Evolutionary conservation across 1,140 invertebrate genomes (phyloP), one percentile per base, ranked within the genome.

Genomic region (Diploscapter pachys): DNA sequence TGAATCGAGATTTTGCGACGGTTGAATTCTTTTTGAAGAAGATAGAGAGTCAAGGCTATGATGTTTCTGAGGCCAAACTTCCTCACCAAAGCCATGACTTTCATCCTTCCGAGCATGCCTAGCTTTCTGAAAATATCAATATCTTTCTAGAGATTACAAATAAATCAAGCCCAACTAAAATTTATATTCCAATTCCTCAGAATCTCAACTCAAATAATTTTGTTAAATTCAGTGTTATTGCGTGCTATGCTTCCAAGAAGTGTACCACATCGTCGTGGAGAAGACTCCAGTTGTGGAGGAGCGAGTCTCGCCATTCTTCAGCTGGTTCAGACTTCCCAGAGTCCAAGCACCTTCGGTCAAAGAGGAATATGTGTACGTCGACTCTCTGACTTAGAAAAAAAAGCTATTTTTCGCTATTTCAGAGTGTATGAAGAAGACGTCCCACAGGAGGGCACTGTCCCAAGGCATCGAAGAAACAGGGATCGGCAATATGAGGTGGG

Each of bases 181-280:
- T 31, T 31, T 31, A 31, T 31, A 31, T 31, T 31, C 31, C 31
- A 31, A 31, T 0, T 31, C 31, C 31, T 31, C 31, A 31, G 31
- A 31, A 31, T 31, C 1, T 31, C 31, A 31, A 31, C 31, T 31
- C 31, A 31, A 31, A 31, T 31, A 31, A 31, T 31, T 31, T 31
- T 31, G 0, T 31, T 31, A 0, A 31, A 31, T 84, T 76, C 70
- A 85, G 81, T 85, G 83, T 66, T 75, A 81, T 59, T 85, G 80
- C 64, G 84, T 85, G 11, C 78, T 85, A 8, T 83, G 83, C 63
- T 85, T 85, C 78, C 83, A 85, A 85, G 84, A 85, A 78, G 78
- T 85, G 4, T 85, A 85, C 65, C 83, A 85, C 62, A 13, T 84
- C 48, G 71, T 82, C 51, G 48, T 76, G 5, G 80, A 79, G 61